Evolutionary conservation across 2,797 vertebrate species (phyloP).

Genomic region (Periparus ater): DNA sequence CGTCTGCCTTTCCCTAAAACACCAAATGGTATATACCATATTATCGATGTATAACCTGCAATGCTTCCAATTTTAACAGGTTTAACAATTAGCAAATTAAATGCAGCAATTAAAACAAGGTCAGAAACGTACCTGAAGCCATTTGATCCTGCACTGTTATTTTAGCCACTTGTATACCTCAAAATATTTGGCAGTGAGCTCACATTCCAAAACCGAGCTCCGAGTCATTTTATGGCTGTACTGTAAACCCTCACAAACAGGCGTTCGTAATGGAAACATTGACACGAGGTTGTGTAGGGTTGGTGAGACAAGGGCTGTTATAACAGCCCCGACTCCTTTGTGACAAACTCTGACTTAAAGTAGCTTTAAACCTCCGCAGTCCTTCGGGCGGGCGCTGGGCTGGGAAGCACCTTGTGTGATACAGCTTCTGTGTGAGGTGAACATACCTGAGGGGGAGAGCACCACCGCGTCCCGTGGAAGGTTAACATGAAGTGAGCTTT

Average conservation of each 20-base stretch:
- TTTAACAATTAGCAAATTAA: conserved; percentile 57
- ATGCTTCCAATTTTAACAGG: conserved; percentile 49
- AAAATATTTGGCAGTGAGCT: conserved; percentile 51
- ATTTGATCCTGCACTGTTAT: conserved; percentile 32
- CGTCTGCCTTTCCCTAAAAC: conserved; percentile 36
- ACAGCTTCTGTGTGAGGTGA: conserved; percentile 56
- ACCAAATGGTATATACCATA: not conserved
- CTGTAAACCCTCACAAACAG: conserved; percentile 71
- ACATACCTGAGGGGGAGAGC: conserved; percentile 28
- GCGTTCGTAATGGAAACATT: conserved; percentile 71
- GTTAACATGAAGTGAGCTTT: conserved; percentile 59
- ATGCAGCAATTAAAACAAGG: conserved; percentile 51
- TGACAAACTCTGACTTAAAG: conserved; percentile 62
- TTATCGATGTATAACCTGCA: conserved; percentile 23
- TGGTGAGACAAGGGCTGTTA: conserved; percentile 55
- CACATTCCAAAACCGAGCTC: conserved; percentile 41
- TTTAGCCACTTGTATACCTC: conserved; percentile 64
- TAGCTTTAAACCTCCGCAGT: conserved; percentile 67
- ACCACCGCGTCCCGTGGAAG: conserved; percentile 21
- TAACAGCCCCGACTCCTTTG: conserved; percentile 69
- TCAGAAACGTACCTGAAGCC: conserved; percentile 61
- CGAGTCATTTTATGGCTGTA: conserved; percentile 69
- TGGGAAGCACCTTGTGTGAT: conserved; percentile 62
- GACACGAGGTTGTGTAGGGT: conserved; percentile 68
- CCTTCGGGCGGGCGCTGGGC: conserved; percentile 57